Evolutionary conservation across 1,140 invertebrate species (phyloP), one percentile per base, ranked within the genome.

Genomic region (Myzus persicae): DNA sequence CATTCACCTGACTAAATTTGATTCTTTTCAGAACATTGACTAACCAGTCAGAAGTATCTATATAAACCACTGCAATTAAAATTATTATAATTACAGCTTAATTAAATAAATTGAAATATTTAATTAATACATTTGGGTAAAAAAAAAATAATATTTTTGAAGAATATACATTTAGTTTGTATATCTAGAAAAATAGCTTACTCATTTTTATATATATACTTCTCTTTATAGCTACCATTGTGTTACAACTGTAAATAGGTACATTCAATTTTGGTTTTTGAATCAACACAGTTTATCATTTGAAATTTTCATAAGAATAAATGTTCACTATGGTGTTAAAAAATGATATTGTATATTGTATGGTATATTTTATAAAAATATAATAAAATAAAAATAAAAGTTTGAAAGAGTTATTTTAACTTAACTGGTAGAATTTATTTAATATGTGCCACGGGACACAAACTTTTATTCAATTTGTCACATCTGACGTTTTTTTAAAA

Each of bases 401-500:
- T 87, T 87, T 6, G 42, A 46, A 44, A 87, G 42, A 87, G 42
- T 87, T 87, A 87, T 87, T 87, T 44, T 44, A 31, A 42, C 40
- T 87, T 87, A 31, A 44, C 84, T 44, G 40, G 40, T 40, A 44
- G 42, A 87, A 87, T 44, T 87, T 44, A 44, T 44, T 46, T 85
- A 85, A 85, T 87, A 44, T 42, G 42, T 87, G 42, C 40, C 84
- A 42, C 84, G 84, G 40, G 84, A 87, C 84, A 42, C 26, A 87
- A 87, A 87, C 40, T 87, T 85, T 87, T 87, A 87, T 87, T 44
- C 84, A 44, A 87, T 42, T 42, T 87, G 11, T 44, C 26, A 87
- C 31, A 42, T 87, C 40, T 87, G 26, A 44, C 11, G 14, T 85
- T 85, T 42, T 85, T 85, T 85, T 44, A 20, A 87, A 44, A 87